Evolutionary conservation across 2,888 invertebrate genomes (phyloP), one percentile per base, ranked within the genome.

Genomic region (Gari tellinella): DNA sequence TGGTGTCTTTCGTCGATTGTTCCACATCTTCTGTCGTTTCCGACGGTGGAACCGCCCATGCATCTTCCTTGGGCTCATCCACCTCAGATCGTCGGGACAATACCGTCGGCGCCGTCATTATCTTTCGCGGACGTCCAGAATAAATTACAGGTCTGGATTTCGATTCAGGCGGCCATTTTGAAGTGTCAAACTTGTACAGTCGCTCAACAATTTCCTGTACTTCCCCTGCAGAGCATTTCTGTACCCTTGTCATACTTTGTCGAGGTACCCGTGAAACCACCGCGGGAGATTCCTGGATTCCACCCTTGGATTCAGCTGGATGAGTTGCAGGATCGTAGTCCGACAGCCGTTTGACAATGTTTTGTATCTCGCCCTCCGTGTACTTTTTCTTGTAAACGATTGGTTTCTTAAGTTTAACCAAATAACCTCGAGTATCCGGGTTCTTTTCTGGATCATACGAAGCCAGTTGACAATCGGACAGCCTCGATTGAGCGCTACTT

Each of bases 151-250:
- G 69, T 26, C 60, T 49, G 7, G 25, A 17, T 41, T 67, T 72
- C 10, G 82, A 82, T 38, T 80, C 78, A 10, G 80, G 72, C 10
- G 80, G 80, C 70, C 78, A 76, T 70, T 46, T 65, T 49, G 72
- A 48, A 17, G 56, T 76, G 64, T 82, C 78, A 73, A 70, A 79
- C 31, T 49, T 72, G 52, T 80, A 83, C 26, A 84, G 62, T 31
- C 85, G 55, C 52, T 86, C 83, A 0, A 86, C 84, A 23, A 86
- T 84, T n/a, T 84, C 80, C 49, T 86, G 82, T 4, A 86, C 85
- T 62, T 86, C 80, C 19, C 81, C 77, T 1, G 83, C 76, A 0
- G 80, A 67, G 38, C 83, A 84, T 48, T 83, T 83, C 61, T 82
- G 82, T 2, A 83, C 57, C 25, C 60, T 64, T 1, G 68, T 51